Evolutionary conservation across 2,113 vertebrate genomes (phyloP), one percentile per base, ranked within the genome.

Genomic region (Accipiter virgatus): DNA sequence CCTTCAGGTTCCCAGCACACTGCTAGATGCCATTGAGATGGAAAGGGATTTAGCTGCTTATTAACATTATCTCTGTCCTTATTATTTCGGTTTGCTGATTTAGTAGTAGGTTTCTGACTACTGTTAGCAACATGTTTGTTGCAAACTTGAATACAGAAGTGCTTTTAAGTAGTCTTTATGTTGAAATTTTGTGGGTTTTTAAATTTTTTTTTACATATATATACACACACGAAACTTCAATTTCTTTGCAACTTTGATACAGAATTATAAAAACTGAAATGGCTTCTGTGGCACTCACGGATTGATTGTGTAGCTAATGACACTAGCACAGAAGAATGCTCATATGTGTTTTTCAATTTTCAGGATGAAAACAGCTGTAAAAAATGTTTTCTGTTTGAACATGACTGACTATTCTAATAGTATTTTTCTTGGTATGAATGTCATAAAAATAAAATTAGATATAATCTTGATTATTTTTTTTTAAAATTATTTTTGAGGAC

Each of bases 41-140:
- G 56, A 88, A 81, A 91, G 27, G 75, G 92, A 65, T 95, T 56
- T 82, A 93, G 62, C 52, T 95, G 55, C 78, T 74, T 90, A 25
- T 32, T 92, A 84, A 16, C 45, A 17, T 80, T 97, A 36, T 74
- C 85, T 92, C 90, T 96, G 83, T 83, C 74, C 53, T 77, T 65
- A n/a, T 88, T 65, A 52, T 94, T 92, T 93, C 71, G 88, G 36
- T 92, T 95, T 95, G 32, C 66, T 95, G 29, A 70, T 94, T 55
- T 90, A 75, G 26, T 87, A 67, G 36, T 55, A 36, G 36, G 16
- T 86, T 97, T 95, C 72, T 97, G 80, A 56, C 42, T 83, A 94
- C 25, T 4, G 14, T 82, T 95, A 96, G 92, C 81, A 90, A 75
- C 18, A 14, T 31, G 13, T 32, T 94, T 50, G 53, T 85, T 97